Evolutionary conservation across 2,888 invertebrate genomes (phyloP).

Genomic region (Syrista parreyssii): DNA sequence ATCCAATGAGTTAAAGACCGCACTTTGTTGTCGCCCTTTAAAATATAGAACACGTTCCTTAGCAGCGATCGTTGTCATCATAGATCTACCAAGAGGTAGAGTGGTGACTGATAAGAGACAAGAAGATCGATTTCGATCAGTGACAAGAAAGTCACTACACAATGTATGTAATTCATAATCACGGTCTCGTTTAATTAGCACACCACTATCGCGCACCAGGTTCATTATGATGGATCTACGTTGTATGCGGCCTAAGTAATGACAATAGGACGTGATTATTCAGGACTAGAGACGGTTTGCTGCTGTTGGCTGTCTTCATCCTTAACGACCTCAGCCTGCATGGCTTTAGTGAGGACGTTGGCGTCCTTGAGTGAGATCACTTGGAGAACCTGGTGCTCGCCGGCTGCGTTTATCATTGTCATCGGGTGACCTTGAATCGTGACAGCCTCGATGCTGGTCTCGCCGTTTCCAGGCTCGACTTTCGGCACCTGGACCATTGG

Average conservation of each 20-base stretch:
- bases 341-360: constrained; percentile 82
- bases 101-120: background rate
- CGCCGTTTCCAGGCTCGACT: constrained; percentile 82
- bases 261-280: constrained; percentile 40
- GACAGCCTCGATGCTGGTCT: constrained; percentile 78
- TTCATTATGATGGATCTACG: background rate
- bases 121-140: background rate
- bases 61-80: background rate
- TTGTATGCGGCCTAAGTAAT: background rate
- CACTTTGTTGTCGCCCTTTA: background rate
- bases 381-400: constrained; percentile 84
- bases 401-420: constrained; percentile 76
- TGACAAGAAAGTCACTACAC: background rate
- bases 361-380: constrained; percentile 89
- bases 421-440: constrained; percentile 84
- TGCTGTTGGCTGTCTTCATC: constrained; percentile 63
- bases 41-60: background rate
- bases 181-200: background rate
- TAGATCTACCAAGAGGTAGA: background rate
- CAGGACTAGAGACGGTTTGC: constrained; percentile 67
- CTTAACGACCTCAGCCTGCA: constrained; percentile 70
- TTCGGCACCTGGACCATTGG: constrained; percentile 86
- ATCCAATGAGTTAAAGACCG: constrained; percentile 30
- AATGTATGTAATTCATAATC: background rate
- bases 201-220: background rate